Base-by-base conservation (phyloP, 2,888 invertebrate genomes). In the Sphaerolaimus hirsutus region DNA sequence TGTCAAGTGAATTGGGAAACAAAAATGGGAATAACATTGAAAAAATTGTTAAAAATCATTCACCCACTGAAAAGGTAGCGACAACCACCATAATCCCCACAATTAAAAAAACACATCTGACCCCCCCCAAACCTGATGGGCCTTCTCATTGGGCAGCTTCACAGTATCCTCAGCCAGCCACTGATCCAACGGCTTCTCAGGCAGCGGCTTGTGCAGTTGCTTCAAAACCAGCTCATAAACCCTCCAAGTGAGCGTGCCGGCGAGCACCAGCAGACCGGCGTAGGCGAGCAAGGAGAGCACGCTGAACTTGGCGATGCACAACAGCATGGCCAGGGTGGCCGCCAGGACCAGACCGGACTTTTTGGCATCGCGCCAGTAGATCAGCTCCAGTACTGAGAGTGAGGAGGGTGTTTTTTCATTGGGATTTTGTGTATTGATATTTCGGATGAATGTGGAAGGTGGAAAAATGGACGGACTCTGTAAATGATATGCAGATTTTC, bases 341-440 rank as follows among this genome's bases (percentile, higher is more conserved):
- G 83, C 87, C 67, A 93, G 83, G 54, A 86, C 86, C 60, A 79
- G 76, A 56, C 84, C 93, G 54, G 86, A 82, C 70, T 81, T 83
- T 71, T 80, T 82, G 57, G 84, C 79, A 71, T 83, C 81, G 56
- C 89, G 78, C 93, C 93, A 97, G 74, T 93, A 91, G 68, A 97
- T 79, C 68, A 93, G 74, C 64, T 84, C 81, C 70, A 83, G 79
- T 75, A 66, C 66, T 66, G 57, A 32, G 60, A 57, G 10, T 12
- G 10, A 32, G 17, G 17, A 32, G 17, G 17, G 17, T 17, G 17
- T 17, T 32, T 32, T 32, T 32, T n/a, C n/a, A n/a, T n/a, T n/a
- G n/a, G n/a, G n/a, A n/a, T n/a, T n/a, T n/a, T n/a, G n/a, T n/a
- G n/a, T n/a, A n/a, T n/a, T n/a, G n/a, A n/a, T n/a, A n/a, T n/a